Percentiles rank a stretch among this genome's conserved stretches.
Evolutionary conservation across 2,113 vertebrate species (phyloP).

Genomic region (Abramis brama): DNA sequence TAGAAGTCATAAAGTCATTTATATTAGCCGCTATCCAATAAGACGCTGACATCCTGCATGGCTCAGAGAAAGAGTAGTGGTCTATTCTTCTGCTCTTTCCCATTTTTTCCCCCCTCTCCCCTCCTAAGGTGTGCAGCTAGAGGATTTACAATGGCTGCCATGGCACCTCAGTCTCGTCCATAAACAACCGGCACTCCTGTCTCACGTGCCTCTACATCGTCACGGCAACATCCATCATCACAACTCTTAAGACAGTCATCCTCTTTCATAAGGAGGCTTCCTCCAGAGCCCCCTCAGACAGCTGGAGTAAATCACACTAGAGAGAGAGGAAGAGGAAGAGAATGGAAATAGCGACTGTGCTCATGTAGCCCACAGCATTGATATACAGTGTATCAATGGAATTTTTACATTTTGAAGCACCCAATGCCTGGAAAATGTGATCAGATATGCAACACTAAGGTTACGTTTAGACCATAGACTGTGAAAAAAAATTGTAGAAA

Average conservation of each 20-base stretch:
- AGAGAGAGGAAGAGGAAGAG: slow-evolving; percentile 45
- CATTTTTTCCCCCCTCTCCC: slow-evolving; percentile 29
- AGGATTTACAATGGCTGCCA: slow-evolving; percentile 65
- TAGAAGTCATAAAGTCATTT: slow-evolving; percentile 32
- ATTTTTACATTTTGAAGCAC: slow-evolving; percentile 55
- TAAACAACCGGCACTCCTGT: slow-evolving; percentile 63
- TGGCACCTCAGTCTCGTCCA: slow-evolving; percentile 61
- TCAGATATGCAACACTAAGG: slow-evolving; percentile 50
- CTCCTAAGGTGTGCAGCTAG: slow-evolving; percentile 52
- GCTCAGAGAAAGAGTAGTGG: slow-evolving; percentile 24
- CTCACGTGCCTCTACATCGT: slow-evolving; percentile 62
- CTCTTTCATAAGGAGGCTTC: slow-evolving; percentile 67
- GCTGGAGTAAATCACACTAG: slow-evolving; percentile 56
- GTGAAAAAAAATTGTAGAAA: too few species aligned
- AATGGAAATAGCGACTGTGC: slow-evolving; percentile 53
- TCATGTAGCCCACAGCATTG: slow-evolving; percentile 48
- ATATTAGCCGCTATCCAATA: slow-evolving; percentile 16
- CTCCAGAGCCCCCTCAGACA: slow-evolving; percentile 58
- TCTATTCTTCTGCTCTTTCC: slow-evolving; percentile 21
- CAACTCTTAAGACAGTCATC: slow-evolving; percentile 68
- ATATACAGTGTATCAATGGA: slow-evolving; percentile 48
- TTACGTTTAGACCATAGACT: slow-evolving; percentile 18
- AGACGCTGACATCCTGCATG: background rate
- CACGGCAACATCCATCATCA: slow-evolving; percentile 62
- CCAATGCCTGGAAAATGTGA: slow-evolving; percentile 35